A percentile compares a stretch with the other conserved stretches of the same genome.
Conservation (phyloP, 2,113 vertebrate genomes). For the Meles meles region DNA sequence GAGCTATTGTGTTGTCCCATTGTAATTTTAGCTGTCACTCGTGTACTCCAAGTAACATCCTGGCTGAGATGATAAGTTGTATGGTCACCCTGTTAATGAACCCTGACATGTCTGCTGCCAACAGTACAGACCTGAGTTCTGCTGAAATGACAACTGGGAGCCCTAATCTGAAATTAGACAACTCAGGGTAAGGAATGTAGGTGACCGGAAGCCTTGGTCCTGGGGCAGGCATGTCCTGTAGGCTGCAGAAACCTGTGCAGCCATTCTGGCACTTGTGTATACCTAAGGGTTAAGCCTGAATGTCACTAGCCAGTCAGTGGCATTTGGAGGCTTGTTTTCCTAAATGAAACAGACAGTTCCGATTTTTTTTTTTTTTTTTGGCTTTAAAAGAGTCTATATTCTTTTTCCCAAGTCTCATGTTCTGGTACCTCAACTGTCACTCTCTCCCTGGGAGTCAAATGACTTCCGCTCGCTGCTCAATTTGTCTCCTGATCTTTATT, state of each 20-base stretch:
- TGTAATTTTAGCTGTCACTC: not conserved
- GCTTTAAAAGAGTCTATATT: not conserved
- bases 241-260: not conserved
- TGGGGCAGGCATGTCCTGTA: not conserved
- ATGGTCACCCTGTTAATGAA: not conserved
- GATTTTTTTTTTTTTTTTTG: too few relatives aligned
- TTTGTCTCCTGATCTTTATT: not conserved
- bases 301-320: not conserved
- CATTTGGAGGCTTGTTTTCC: not conserved
- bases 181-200: not conserved
- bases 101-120: not conserved
- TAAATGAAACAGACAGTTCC: not conserved
- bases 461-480: not conserved
- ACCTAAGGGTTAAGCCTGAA: too few relatives aligned
- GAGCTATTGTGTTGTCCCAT: not conserved
- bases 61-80: not conserved
- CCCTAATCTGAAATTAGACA: not conserved
- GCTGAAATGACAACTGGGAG: not conserved
- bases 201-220: not conserved
- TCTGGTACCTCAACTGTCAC: not conserved
- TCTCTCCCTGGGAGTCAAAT: not conserved
- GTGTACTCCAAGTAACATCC: not conserved
- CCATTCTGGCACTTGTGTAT: fast-evolving
- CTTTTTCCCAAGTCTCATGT: not conserved
- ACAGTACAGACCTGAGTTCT: not conserved